Conservation (phyloP, 2,113 vertebrate species). For the Indicator maculatus region DNA sequence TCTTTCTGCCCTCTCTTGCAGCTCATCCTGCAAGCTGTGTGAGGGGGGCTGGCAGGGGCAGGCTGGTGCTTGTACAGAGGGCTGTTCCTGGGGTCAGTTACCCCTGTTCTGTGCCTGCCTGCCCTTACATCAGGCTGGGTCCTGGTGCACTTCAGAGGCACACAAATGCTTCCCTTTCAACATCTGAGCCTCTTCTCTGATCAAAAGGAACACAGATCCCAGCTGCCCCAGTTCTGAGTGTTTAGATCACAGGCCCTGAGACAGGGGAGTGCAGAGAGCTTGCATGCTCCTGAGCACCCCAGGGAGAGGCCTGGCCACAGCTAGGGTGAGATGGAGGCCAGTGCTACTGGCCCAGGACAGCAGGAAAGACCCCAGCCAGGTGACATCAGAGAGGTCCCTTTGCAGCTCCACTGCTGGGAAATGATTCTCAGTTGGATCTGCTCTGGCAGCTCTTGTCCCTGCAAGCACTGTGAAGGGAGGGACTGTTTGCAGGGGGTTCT, state of each 20-base stretch:
- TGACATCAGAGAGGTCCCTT: background rate
- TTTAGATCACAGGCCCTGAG: background rate
- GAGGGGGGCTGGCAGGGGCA: slow-evolving; percentile 1
- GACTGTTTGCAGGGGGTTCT: background rate
- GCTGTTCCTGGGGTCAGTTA: background rate
- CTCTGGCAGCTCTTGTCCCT: background rate
- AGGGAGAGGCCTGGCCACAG: background rate
- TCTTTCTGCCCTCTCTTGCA: background rate
- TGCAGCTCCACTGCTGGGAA: background rate
- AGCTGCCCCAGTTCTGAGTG: background rate
- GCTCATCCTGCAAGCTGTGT: background rate
- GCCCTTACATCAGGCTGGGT: background rate
- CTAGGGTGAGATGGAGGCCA: background rate
- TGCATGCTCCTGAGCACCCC: background rate
- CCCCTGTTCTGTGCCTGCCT: background rate
- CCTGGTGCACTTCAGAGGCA: background rate
- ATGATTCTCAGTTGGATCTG: background rate
- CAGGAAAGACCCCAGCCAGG: no score
- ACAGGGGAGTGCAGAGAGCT: background rate
- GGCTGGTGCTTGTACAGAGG: background rate
- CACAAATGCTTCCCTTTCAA: background rate
- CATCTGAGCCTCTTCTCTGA: background rate
- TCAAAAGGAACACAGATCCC: background rate
- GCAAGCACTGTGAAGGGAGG: background rate
- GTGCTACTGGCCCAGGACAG: background rate